A percentile compares a stretch with the other conserved stretches of the same genome.
Conservation (phyloP, 2,113 vertebrate genomes). For the Stegostoma tigrinum region DNA sequence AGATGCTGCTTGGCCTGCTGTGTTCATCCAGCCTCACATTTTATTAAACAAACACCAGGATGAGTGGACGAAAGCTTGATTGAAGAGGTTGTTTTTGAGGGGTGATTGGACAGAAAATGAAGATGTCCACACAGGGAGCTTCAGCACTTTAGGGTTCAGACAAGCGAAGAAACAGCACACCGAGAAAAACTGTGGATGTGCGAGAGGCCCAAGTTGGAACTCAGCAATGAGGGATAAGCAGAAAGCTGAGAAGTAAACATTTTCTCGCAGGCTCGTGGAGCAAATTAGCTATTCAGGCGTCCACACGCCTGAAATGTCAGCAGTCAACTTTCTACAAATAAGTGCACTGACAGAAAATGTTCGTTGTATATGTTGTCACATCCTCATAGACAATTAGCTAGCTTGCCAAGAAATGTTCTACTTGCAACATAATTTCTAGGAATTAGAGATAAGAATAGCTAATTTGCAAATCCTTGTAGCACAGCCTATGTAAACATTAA, state of each 20-base stretch:
- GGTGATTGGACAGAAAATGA: not conserved
- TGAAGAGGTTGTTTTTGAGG: not conserved
- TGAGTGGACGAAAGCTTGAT: not conserved
- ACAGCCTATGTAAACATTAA: not conserved
- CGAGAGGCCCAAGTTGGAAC: not conserved
- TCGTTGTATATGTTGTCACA: not conserved
- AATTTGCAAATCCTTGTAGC: not conserved
- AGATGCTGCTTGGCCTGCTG: too few species aligned
- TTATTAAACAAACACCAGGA: not conserved
- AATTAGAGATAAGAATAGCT: constrained; percentile 8
- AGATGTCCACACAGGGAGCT: not conserved
- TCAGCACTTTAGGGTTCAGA: not conserved
- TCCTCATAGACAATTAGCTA: not conserved
- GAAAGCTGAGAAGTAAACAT: not conserved
- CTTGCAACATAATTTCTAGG: not conserved
- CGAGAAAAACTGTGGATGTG: not conserved
- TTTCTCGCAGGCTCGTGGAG: not conserved
- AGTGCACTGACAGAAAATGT: not conserved
- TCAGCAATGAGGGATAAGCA: not conserved
- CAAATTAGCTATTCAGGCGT: not conserved
- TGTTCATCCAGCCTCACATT: too few species aligned
- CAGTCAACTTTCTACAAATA: not conserved
- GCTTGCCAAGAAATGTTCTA: not conserved
- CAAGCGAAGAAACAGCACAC: not conserved
- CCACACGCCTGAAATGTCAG: not conserved